phyloP scores from a whole-genome alignment of 1,140 invertebrate genomes.

The Hesperophylax magnus region DNA sequence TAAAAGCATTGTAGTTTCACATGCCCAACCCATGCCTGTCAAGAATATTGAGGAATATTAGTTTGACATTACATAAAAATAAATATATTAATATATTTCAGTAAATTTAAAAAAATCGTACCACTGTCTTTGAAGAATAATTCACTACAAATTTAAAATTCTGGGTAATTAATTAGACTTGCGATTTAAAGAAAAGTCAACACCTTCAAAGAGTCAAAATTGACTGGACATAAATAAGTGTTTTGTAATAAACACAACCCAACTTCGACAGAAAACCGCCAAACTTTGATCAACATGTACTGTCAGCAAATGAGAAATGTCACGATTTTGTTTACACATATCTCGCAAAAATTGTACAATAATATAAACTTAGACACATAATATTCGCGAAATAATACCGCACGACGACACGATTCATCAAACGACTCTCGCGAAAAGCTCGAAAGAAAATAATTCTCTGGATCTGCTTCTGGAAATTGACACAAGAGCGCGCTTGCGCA shows the following conservation, averaged over 20 bases:
- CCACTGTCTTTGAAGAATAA: constrained; percentile 24
- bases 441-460: constrained; percentile 30
- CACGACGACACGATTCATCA: constrained; percentile 1
- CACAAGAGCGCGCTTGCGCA: constrained; percentile 23
- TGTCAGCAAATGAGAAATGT: not conserved
- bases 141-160: constrained; percentile 1
- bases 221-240: constrained; percentile 14
- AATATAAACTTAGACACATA: constrained; percentile 18
- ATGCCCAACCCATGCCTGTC: constrained; percentile 26
- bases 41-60: not conserved
- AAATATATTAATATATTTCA: not conserved
- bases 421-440: constrained; percentile 33
- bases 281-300: constrained; percentile 15
- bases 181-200: constrained; percentile 27
- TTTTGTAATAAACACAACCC: constrained; percentile 39
- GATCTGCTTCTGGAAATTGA: constrained; percentile 18
- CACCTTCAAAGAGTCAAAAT: constrained; percentile 19
- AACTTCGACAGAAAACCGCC: constrained; percentile 4
- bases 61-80: constrained; percentile 5
- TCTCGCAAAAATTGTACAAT: constrained; percentile 19
- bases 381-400: constrained; percentile 20
- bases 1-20: not conserved
- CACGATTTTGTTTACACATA: constrained; percentile 18
- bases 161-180: not conserved
- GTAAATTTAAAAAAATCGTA: constrained; percentile 12